Evolutionary conservation across 2,888 invertebrate species (phyloP).

Genomic region (Ennomos quercinarius): DNA sequence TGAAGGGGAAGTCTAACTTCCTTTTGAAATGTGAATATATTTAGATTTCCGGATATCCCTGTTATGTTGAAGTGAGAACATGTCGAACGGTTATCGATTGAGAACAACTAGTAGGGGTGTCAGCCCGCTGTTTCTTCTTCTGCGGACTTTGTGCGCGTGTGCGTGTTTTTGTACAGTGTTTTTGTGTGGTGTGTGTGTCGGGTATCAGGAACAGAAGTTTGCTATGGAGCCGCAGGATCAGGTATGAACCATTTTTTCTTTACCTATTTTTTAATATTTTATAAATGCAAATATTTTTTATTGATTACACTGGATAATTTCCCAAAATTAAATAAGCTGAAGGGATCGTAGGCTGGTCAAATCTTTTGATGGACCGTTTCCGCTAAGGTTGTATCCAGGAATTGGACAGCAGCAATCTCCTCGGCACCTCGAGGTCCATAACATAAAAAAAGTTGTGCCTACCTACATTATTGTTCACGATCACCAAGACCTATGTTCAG

Average conservation of each 20-base stretch:
- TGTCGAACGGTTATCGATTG: constrained; percentile 59
- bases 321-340: too few relatives aligned
- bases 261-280: neutral
- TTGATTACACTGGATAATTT: too few relatives aligned
- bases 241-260: constrained; percentile 55
- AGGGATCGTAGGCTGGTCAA: too few relatives aligned
- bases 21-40: constrained; percentile 73
- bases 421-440: too few relatives aligned
- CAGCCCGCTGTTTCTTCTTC: constrained; percentile 68
- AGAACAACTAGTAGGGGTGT: constrained; percentile 71
- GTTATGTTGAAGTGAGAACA: constrained; percentile 59
- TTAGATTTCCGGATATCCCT: constrained; percentile 58
- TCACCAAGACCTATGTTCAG: too few relatives aligned
- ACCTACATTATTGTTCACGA: too few relatives aligned
- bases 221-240: constrained; percentile 96
- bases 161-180: constrained; percentile 44
- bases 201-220: constrained; percentile 91
- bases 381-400: too few relatives aligned
- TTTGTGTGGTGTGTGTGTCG: constrained; percentile 66
- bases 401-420: too few relatives aligned
- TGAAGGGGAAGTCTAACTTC: constrained; percentile 64
- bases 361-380: too few relatives aligned
- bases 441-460: too few relatives aligned
- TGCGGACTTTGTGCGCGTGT: constrained; percentile 65
- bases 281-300: too few relatives aligned